These are phyloP conservation scores for Caranx ignobilis DNA, from an alignment of 2,113 vertebrate genomes.

Conservation along the genomic window DNA sequence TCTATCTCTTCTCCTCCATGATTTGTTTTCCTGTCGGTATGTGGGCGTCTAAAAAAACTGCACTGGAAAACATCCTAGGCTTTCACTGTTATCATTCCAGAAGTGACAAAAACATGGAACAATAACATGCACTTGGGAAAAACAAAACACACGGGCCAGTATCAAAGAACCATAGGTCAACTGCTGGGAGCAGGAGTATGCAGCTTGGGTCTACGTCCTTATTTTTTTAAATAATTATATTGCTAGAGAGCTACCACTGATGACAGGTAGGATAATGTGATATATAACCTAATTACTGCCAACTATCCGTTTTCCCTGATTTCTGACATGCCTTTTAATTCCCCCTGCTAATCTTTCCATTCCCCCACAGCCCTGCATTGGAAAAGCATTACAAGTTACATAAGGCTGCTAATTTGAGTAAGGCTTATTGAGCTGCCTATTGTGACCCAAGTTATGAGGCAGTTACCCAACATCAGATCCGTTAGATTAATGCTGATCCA, in stretches of 20 bases:
- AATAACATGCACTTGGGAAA: constrained; percentile 65
- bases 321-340: constrained; percentile 15
- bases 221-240: background rate
- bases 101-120: constrained; percentile 75
- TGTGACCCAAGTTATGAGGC: constrained; percentile 42
- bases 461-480: constrained; percentile 33
- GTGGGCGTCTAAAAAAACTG: constrained; percentile 50
- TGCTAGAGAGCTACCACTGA: background rate
- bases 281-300: background rate
- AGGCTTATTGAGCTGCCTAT: constrained; percentile 46
- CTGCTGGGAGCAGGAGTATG: constrained; percentile 22
- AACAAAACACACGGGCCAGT: constrained; percentile 62
- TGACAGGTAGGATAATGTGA: background rate
- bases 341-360: constrained; percentile 26
- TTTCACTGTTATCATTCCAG: constrained; percentile 76
- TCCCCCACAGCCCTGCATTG: constrained; percentile 11
- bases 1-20: constrained; percentile 11
- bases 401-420: constrained; percentile 51
- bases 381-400: constrained; percentile 50
- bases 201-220: background rate
- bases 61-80: constrained; percentile 53
- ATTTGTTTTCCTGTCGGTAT: constrained; percentile 62
- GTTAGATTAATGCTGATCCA: constrained; percentile 34
- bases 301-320: background rate
- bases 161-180: constrained; percentile 64